Evolutionary conservation across 2,888 invertebrate genomes (phyloP), one percentile per base, ranked within the genome.

Genomic region (Smittia aterrima): DNA sequence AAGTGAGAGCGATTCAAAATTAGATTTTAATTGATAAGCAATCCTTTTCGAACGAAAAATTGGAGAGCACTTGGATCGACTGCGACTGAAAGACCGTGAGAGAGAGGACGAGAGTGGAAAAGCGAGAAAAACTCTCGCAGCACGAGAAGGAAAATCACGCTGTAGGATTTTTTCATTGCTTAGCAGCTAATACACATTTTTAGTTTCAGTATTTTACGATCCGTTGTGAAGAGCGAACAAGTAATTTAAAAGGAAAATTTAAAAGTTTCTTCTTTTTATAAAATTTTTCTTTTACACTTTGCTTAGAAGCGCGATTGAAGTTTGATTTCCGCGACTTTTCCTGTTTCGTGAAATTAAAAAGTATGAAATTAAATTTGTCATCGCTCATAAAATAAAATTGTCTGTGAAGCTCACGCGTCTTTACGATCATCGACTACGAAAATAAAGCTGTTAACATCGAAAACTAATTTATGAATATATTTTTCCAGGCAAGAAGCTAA

Each of bases 191-290:
- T 53, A 18, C 70, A 72, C 72, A 54, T 40, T 72, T 62, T 40
- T 58, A 72, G 40, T 54, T 72, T 72, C 62, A 72, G 72, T 72
- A 72, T 72, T 72, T 72, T 72, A 62, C 54, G 62, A 54, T 72
- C 62, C 72, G 62, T 25, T 62, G 72, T 72, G 62, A 27, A 27
- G 62, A n/a, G 27, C 62, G 40, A 62, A 40, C 38, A 32, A 62
- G 72, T 58, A 54, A 70, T 22, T 53, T n/a, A 62, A 72, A 72
- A 58, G 38, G 11, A 38, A 38, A 40, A 38, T 22, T 38, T 7
- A 18, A 40, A 40, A 40, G 4, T 1, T 16, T 22, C 7, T 24
- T 24, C 25, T 22, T 18, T 66, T 4, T 24, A 66, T 4, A 62
- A 22, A 66, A n/a, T 6, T n/a, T 66, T 66, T 66, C 24, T 62